These are phyloP conservation scores for Unio delphinus DNA, from an alignment of 2,888 invertebrate genomes.

Conservation along the genomic window DNA sequence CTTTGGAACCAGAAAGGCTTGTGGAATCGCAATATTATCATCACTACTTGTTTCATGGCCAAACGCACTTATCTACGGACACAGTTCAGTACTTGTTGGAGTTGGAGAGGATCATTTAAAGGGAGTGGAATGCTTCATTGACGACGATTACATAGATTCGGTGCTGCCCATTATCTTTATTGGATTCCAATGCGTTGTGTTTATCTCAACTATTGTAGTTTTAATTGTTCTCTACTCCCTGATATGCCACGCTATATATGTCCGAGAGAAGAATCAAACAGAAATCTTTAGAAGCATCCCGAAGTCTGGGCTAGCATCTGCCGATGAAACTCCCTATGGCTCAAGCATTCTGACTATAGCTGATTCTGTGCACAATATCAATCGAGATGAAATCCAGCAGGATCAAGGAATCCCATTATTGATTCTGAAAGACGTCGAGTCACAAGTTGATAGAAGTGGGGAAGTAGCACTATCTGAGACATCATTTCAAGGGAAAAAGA, in stretches of 20 bases:
- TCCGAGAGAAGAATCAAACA: slow-evolving; percentile 15
- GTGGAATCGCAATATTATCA: slow-evolving; percentile 21
- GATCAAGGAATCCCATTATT: no score
- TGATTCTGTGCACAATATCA: no score
- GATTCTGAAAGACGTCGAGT: no score
- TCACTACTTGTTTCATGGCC: slow-evolving; percentile 39
- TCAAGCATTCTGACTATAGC: no score
- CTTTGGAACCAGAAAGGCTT: slow-evolving; percentile 34
- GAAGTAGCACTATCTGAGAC: no score
- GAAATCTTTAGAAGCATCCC: slow-evolving; percentile 2
- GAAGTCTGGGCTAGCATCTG: no score
- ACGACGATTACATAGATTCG: slow-evolving; percentile 29
- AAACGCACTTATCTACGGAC: slow-evolving; percentile 47
- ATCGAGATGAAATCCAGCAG: no score
- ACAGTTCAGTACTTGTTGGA: slow-evolving; percentile 30
- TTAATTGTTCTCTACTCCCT: slow-evolving; percentile 41
- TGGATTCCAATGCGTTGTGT: slow-evolving; percentile 32
- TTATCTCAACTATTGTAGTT: slow-evolving; percentile 24
- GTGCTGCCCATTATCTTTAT: slow-evolving; percentile 37
- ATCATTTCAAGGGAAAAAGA: no score
- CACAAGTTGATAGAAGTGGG: no score
- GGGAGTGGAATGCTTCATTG: slow-evolving; percentile 47
- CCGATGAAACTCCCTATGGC: no score
- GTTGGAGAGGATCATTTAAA: slow-evolving; percentile 15
- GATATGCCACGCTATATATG: slow-evolving; percentile 33